Evolutionary conservation across 1,140 invertebrate species (phyloP).

Genomic region (Pachyrhynchus sulphureomaculatus): DNA sequence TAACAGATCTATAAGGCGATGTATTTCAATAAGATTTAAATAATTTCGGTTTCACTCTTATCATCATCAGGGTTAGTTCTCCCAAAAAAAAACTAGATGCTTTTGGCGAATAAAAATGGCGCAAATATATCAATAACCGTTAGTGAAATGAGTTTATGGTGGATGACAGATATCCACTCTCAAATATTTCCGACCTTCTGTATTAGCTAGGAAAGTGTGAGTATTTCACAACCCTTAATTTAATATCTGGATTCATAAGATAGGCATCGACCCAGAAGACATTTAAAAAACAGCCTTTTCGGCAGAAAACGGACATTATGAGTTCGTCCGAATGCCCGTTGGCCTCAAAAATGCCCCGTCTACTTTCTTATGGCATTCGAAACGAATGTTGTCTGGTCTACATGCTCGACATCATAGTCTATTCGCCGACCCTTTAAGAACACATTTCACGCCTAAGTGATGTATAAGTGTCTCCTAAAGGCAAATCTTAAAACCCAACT

Average conservation of each 20-base stretch:
- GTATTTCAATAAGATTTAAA: too few species aligned
- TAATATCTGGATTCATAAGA: conserved; percentile 28
- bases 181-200: conserved; percentile 50
- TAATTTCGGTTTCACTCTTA: too few species aligned
- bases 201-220: conserved; percentile 42
- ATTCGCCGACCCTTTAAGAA: conserved; percentile 1
- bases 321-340: too few species aligned
- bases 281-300: too few species aligned
- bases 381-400: conserved; percentile 27
- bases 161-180: conserved; percentile 55
- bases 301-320: too few species aligned
- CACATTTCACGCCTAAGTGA: conserved; percentile 8
- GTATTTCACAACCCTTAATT: conserved; percentile 52
- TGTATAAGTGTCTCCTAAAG: conserved; percentile 19
- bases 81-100: conserved; percentile 21
- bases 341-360: too few species aligned
- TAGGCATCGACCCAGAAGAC: conserved; percentile 19
- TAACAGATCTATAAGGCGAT: too few species aligned
- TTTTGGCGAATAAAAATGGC: conserved; percentile 2
- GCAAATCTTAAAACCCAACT: conserved; percentile 39
- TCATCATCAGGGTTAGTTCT: too few species aligned
- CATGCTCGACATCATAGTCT: conserved; percentile 25
- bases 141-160: conserved; percentile 50
- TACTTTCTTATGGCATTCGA: conserved; percentile 19
- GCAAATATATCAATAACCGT: conserved; percentile 44